Evolutionary conservation across 2,888 invertebrate species (phyloP).

Genomic region (Cheilosia scutellata): DNA sequence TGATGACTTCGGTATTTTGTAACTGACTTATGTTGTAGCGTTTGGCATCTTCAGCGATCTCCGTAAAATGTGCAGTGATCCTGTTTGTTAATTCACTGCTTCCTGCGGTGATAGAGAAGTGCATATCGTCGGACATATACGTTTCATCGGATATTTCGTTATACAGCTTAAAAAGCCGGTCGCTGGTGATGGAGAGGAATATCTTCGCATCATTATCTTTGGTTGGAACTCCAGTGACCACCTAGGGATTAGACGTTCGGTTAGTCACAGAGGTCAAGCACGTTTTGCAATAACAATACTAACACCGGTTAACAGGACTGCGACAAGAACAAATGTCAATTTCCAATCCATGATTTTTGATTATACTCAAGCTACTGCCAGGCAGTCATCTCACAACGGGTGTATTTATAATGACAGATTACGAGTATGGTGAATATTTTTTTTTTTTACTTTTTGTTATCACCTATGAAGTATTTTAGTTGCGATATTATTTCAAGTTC

Average conservation of each 20-base stretch:
- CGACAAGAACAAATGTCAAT: conserved; percentile 15
- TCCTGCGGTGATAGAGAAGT: conserved; percentile 79
- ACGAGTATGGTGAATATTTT: neutral
- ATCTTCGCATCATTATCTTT: conserved; percentile 79
- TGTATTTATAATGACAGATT: conserved; percentile 41
- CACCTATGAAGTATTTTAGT: too few species aligned
- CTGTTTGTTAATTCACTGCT: conserved; percentile 79
- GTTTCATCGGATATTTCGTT: conserved; percentile 81
- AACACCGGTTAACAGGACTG: conserved; percentile 35
- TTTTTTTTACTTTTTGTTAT: neutral
- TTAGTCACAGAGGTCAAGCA: neutral
- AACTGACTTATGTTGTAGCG: conserved; percentile 81
- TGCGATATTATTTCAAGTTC: neutral
- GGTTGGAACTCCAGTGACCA: conserved; percentile 56
- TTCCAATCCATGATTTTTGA: conserved; percentile 37
- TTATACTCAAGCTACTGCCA: conserved; percentile 6
- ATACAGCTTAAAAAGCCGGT: conserved; percentile 79
- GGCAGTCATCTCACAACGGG: neutral
- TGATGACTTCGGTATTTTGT: conserved; percentile 76
- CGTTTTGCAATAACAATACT: neutral
- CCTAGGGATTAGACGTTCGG: neutral
- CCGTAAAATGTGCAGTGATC: conserved; percentile 80
- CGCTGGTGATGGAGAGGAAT: conserved; percentile 80
- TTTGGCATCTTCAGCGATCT: conserved; percentile 85
- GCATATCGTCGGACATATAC: conserved; percentile 80